phyloP scores from a whole-genome alignment of 2,888 invertebrate species.

The Yponomeuta evonymella region DNA sequence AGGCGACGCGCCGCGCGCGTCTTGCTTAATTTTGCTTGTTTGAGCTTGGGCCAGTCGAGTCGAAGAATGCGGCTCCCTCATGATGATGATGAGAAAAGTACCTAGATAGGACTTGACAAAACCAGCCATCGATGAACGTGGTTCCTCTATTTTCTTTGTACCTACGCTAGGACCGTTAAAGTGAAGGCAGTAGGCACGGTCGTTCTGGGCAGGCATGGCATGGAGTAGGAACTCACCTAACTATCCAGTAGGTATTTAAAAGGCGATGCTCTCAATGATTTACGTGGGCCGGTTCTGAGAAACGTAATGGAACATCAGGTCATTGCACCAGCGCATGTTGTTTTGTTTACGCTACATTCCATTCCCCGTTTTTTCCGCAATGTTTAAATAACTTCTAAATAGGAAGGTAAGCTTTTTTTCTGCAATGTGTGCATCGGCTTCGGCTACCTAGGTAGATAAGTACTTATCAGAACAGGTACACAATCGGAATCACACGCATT shows the following conservation, averaged over 20 bases:
- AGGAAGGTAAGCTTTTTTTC: background rate
- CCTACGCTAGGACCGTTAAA: background rate
- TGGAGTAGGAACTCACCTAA: too few relatives aligned
- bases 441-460: too few relatives aligned
- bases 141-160: background rate
- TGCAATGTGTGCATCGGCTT: background rate
- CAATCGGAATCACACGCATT: background rate
- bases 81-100: too few relatives aligned
- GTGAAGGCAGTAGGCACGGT: background rate
- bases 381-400: background rate
- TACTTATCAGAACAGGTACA: background rate
- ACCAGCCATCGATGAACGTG: background rate
- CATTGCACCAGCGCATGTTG: background rate
- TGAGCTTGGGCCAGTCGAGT: background rate
- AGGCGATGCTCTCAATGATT: background rate
- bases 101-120: too few relatives aligned
- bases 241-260: background rate
- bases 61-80: background rate
- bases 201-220: too few relatives aligned
- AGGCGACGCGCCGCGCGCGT: conserved; percentile 21
- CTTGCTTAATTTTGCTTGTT: background rate
- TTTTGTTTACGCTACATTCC: background rate
- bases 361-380: background rate
- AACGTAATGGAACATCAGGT: background rate
- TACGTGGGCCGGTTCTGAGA: background rate